These are phyloP conservation scores for Stenchaetothrips biformis DNA, from an alignment of 2,888 invertebrate genomes.

Conservation along the genomic window DNA sequence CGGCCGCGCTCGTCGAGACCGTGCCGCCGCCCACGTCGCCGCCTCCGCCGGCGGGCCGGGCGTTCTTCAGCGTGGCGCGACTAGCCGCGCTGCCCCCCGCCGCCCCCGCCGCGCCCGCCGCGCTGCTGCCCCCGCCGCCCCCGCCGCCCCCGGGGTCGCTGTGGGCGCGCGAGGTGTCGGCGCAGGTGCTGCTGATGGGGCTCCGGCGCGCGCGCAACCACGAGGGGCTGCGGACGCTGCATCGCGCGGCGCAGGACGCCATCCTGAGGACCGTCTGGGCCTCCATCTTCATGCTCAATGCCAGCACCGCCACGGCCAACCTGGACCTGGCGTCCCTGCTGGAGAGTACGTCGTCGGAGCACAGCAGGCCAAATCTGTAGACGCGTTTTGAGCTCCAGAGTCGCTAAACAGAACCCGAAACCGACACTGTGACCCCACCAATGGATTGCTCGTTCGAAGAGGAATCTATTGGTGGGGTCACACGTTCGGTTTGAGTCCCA, in stretches of 20 bases:
- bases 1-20: neutral
- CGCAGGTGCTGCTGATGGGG: conserved; percentile 38
- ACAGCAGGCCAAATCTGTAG: too few species aligned
- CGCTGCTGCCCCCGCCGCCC: neutral
- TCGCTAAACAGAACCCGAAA: too few species aligned
- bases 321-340: conserved; percentile 35
- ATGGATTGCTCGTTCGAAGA: too few species aligned
- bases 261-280: conserved; percentile 39
- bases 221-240: conserved; percentile 35
- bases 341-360: neutral
- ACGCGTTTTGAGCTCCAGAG: too few species aligned
- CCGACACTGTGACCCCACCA: too few species aligned
- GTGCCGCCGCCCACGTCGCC: neutral
- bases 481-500: too few species aligned
- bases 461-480: too few species aligned
- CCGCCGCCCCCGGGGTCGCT: neutral
- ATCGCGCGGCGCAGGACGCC: conserved; percentile 38
- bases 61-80: neutral
- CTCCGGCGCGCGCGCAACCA: conserved; percentile 37
- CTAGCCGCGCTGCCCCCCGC: neutral
- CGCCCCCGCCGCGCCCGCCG: neutral
- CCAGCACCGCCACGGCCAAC: conserved; percentile 39
- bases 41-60: neutral
- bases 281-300: conserved; percentile 39
- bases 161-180: conserved; percentile 37